phyloP scores from a whole-genome alignment of 2,797 vertebrate genomes.

The Pseudomugil tenellus region DNA sequence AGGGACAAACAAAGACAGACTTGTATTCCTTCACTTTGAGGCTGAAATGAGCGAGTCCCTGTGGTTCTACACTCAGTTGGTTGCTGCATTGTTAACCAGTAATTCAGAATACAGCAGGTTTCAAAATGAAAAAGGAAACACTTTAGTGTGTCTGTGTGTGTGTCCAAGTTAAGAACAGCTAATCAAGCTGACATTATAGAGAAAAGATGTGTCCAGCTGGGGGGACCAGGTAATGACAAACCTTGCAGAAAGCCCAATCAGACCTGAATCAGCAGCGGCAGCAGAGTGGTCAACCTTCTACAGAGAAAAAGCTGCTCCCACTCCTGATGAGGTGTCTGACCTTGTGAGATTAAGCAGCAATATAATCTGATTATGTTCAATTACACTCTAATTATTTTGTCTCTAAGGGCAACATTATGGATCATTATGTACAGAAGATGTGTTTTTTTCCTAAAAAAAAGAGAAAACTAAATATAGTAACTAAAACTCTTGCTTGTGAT shows the following conservation, averaged over 20 bases:
- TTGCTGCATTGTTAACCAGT: conserved; percentile 6
- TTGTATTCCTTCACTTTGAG: conserved; percentile 13
- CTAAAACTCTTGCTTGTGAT: neutral
- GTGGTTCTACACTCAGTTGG: neutral
- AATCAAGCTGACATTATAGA: conserved; percentile 58
- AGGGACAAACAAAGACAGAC: neutral
- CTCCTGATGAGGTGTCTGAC: conserved; percentile 16
- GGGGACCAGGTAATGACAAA: conserved; percentile 41
- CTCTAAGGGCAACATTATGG: conserved; percentile 6
- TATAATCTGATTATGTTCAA: conserved; percentile 46
- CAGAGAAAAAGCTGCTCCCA: conserved; percentile 16
- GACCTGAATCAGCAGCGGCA: conserved; percentile 22
- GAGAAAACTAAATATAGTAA: neutral
- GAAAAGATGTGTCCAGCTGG: conserved; percentile 48
- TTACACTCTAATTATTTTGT: conserved; percentile 33
- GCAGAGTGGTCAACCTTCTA: conserved; percentile 2
- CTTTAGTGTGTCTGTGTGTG: neutral
- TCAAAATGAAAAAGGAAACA: neutral
- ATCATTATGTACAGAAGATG: conserved; percentile 13
- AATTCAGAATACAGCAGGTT: neutral
- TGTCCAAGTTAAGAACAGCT: conserved; percentile 20
- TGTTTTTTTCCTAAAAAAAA: neutral
- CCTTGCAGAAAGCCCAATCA: conserved; percentile 52
- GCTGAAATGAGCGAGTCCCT: conserved; percentile 9
- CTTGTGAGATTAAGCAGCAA: conserved; percentile 28